Base-by-base conservation (phyloP, 2,888 invertebrate species). In the Onchidella celtica region DNA sequence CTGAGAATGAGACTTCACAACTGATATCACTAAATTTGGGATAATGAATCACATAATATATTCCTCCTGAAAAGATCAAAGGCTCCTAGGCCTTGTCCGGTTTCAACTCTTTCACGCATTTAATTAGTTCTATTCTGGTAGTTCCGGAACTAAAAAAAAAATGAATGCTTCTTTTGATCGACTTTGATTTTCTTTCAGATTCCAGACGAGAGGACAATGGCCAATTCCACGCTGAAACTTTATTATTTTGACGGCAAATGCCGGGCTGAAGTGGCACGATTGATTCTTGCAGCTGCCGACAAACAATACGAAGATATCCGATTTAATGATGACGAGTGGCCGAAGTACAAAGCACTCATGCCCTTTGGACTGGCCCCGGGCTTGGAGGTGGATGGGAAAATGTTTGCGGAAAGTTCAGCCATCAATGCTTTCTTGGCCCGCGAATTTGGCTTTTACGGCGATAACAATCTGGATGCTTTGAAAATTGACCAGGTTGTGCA, bases 401-500 rank as follows among this genome's bases (percentile, higher is more conserved):
- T 2, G 1, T 80, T 63, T 36, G 76, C 55, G 21, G 76, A 83
- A 38, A 72, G 72, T n/a, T 11, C 72, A 27, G 83, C 79, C 27
- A 79, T 83, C n/a, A 69, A 80, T 38, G n/a, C 57, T 21, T 83
- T 32, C 32, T 69, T 83, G 66, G 83, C 83, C 9, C 68, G 83
- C 17, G 79, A 79, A n/a, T 76, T 80, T 55, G 86, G 84, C 69
- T 83, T 85, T 38, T 63, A 79, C 40, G 87, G 86, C 2, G 68
- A 79, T 14, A 66, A 75, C 36, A 79, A 73, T 68, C n/a, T 80
- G 55, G 86, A 86, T n/a, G 66, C 78, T 66, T 69, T 83, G 11
- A 59, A 76, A 47, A 81, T 85, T 65, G 87, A 87, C 38, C 81
- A 84, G 11, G 61, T 81, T 0, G 82, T 75, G 0, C 85, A 85